Evolutionary conservation across 2,797 vertebrate species (phyloP), one percentile per base, ranked within the genome.

Genomic region (Natrix natrix): DNA sequence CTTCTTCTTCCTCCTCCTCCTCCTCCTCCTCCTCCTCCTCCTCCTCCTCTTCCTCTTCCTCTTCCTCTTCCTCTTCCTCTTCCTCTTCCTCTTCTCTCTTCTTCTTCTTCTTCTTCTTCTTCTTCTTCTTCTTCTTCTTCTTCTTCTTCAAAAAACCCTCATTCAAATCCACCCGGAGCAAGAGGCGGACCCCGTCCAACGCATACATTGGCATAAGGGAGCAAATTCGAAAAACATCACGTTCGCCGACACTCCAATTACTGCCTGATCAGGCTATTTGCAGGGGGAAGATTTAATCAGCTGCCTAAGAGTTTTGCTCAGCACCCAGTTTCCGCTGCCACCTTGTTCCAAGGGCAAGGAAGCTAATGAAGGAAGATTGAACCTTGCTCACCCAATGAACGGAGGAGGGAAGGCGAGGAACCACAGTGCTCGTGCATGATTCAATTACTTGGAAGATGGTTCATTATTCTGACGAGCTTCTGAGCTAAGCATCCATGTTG

Each of bases 291-390:
- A 96, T 97, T 96, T 96, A 97, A 97, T 97, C 96, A 96, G 94
- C 92, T 94, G 91, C 28, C 2, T 91, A 86, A 94, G 95, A 95
- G 93, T 92, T 95, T 96, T 90, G 92, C 94, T 95, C 95, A 93
- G 12, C 26, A 32, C 92, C 94, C 86, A 16, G 91, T 95, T 87
- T 92, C 87, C 60, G 94, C 93, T 43, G 87, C 94, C 0, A 11
- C 83, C 94, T 96, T 95, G 92, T 95, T 95, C 92, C 92, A 95
- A 96, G 94, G 91, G 95, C 96, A 94, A 95, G 93, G 93, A 94
- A 94, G 96, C 95, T 97, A 97, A 96, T 95, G 96, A 97, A 96
- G 95, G 95, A 93, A 96, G 96, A 97, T 97, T 97, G 96, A 97
- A 96, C 95, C 91, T 95, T 17, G 28, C n/a, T 90, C 95, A 93